Conservation (phyloP, 2,888 invertebrate genomes). For the Xanthorhoe designata region DNA sequence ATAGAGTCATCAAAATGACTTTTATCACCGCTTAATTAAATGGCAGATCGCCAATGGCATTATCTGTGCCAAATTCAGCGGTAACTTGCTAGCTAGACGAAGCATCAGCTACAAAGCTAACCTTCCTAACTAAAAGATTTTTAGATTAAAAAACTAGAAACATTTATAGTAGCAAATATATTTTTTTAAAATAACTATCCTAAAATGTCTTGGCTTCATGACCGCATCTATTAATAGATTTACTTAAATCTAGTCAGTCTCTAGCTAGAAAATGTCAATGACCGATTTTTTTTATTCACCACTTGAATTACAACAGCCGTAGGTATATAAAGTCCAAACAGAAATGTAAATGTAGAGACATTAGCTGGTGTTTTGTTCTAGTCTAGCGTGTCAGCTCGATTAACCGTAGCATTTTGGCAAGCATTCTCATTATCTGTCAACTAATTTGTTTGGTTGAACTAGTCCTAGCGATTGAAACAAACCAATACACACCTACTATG, state of each 20-base stretch:
- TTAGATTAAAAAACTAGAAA: background rate
- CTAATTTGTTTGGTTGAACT: background rate
- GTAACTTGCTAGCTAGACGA: slow-evolving; percentile 14
- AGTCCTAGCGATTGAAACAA: background rate
- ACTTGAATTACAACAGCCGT: slow-evolving; percentile 13
- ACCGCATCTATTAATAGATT: slow-evolving; percentile 7
- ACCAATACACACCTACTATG: background rate
- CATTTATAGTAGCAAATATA: background rate
- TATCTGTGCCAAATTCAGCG: slow-evolving; percentile 37
- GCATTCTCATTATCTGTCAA: background rate
- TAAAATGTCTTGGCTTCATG: slow-evolving; percentile 5
- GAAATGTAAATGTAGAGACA: too few relatives aligned
- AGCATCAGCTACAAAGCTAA: slow-evolving; percentile 4
- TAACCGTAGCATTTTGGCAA: background rate
- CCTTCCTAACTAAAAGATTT: background rate
- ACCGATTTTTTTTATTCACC: slow-evolving; percentile 18
- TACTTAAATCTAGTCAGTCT: background rate
- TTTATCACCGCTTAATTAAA: slow-evolving; percentile 39
- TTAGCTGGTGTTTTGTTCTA: too few relatives aligned
- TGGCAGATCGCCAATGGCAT: slow-evolving; percentile 50
- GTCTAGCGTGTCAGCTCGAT: background rate
- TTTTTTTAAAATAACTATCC: background rate
- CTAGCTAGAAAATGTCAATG: slow-evolving; percentile 18
- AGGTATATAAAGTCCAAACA: too few relatives aligned
- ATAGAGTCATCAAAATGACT: slow-evolving; percentile 19